Evolutionary conservation across 2,888 invertebrate genomes (phyloP), one percentile per base, ranked within the genome.

Genomic region (Apoda limacodes): DNA sequence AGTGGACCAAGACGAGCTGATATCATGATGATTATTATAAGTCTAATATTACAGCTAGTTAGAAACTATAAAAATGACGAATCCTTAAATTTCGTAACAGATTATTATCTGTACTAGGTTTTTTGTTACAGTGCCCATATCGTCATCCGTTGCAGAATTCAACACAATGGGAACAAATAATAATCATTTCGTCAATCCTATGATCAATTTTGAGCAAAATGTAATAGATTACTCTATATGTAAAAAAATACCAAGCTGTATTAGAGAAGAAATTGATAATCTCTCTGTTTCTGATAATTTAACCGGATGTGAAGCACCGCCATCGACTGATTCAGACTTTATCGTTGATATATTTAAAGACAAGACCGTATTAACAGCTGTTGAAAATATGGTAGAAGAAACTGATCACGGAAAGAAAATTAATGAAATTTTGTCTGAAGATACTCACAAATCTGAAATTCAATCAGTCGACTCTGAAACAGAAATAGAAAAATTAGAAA

Each of bases 311-410:
- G 48, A 48, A 14, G 48, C 45, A 34, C 37, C 42, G 6, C 34
- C 43, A 20, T 58, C 55, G 12, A 36, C 44, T 7, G 55, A 54
- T 20, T 65, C 64, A 5, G 61, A 68, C 25, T 59, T 48, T 33
- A 39, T 40, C 19, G 40, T 55, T 9, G 60, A 62, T 40, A 42
- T 62, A 25, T 59, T 65, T 30, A 50, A 59, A 43, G 68, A 70
- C 32, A 55, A 53, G 36, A 50, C 54, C 35, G 44, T 64, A 24
- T 25, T 52, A 25, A 68, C 66, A 11, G 63, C 61, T 14, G 58
- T 67, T 13, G 54, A 57, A 33, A 40, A 38, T 33, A 34, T 50
- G 28, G 28, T 41, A 5, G 42, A 43, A 26, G 34, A 43, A 9
- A 33, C 34, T 26, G 37, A 49, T 20, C 34, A 39, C 9, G 29